phyloP scores from a whole-genome alignment of 23 tunicate genomes.

The Ciona savignyi region DNA sequence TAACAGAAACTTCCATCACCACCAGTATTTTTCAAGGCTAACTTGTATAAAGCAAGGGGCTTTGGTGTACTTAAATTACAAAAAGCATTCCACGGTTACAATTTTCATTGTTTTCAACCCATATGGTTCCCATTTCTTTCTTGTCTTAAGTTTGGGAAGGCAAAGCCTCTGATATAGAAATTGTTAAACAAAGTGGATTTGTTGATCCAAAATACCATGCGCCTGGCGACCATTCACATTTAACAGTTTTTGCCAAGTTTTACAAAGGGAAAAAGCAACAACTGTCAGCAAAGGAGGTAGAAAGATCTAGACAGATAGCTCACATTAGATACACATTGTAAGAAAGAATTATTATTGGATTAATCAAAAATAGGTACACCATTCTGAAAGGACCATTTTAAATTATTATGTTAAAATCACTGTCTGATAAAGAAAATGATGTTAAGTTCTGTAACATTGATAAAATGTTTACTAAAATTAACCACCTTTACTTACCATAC shows the following conservation, averaged over 20 bases:
- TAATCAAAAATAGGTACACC: constrained; percentile 6
- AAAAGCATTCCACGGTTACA: constrained; percentile 20
- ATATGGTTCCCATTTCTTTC: constrained; percentile 11
- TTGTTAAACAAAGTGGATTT: not conserved
- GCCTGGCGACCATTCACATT: constrained; percentile 19
- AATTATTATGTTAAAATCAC: not conserved
- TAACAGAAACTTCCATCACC: too few species aligned
- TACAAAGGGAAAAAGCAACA: constrained; percentile 16
- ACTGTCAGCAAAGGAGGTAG: constrained; percentile 10
- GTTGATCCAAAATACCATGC: not conserved
- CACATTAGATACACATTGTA: too few species aligned
- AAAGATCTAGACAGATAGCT: constrained; percentile 8
- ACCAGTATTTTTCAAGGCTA: constrained; percentile 4
- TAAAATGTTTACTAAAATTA: too few species aligned
- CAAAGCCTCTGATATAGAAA: constrained; percentile 5
- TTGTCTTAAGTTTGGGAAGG: constrained; percentile 21
- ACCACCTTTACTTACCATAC: too few species aligned
- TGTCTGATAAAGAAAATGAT: not conserved
- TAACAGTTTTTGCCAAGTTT: constrained; percentile 9
- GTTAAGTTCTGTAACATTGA: constrained; percentile 1
- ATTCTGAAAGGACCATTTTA: constrained; percentile 5
- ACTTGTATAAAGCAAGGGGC: constrained; percentile 14
- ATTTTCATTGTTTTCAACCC: constrained; percentile 9
- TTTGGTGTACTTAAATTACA: constrained; percentile 3
- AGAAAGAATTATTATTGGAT: constrained; percentile 19